These are phyloP conservation scores for Lycia hirtaria DNA, from an alignment of 2,888 invertebrate genomes.

Conservation along the genomic window DNA sequence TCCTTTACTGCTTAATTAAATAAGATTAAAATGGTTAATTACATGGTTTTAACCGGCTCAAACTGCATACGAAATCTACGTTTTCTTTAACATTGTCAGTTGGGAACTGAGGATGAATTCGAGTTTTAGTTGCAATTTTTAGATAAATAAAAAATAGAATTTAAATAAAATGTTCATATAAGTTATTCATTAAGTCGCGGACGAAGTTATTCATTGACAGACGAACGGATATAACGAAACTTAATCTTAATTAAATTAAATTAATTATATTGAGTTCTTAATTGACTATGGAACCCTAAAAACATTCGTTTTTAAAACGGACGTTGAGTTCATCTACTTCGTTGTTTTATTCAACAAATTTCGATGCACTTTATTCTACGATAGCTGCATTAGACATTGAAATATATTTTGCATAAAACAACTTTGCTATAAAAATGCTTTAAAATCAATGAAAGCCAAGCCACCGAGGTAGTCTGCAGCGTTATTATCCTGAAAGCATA, in stretches of 20 bases:
- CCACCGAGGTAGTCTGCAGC: conserved; percentile 17
- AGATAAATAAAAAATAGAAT: too few relatives aligned
- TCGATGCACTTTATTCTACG: not conserved
- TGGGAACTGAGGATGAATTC: not conserved
- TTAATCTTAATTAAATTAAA: too few relatives aligned
- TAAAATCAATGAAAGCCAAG: conserved; percentile 30
- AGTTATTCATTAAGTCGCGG: too few relatives aligned
- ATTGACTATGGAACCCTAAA: too few relatives aligned
- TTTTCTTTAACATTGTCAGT: conserved; percentile 30
- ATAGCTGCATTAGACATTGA: not conserved
- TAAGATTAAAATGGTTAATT: conserved; percentile 51
- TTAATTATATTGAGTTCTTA: too few relatives aligned
- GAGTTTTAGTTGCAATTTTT: not conserved
- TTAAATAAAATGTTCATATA: too few relatives aligned
- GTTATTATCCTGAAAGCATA: conserved; percentile 56
- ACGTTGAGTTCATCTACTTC: not conserved
- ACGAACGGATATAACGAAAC: too few relatives aligned
- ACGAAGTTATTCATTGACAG: too few relatives aligned
- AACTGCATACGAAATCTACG: conserved; percentile 43
- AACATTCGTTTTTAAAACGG: too few relatives aligned
- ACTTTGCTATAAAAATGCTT: not conserved
- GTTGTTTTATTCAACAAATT: not conserved
- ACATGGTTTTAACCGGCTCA: conserved; percentile 47
- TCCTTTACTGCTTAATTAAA: conserved; percentile 39
- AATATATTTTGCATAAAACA: conserved; percentile 22